Conservation (phyloP, 2,113 vertebrate species). For the Pelmatolapia mariae region DNA sequence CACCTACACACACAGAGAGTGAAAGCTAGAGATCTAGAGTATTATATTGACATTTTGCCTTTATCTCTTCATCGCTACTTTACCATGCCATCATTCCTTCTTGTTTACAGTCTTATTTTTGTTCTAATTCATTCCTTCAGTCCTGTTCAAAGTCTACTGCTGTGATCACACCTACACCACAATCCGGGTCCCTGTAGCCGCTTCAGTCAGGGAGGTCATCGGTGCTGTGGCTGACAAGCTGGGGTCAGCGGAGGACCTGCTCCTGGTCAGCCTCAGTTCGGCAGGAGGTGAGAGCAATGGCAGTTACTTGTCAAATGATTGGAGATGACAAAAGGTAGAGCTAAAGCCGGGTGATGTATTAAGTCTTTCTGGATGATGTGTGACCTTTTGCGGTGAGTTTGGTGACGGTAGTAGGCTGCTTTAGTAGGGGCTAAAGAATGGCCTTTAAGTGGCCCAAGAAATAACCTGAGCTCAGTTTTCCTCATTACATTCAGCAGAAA, state of each 20-base stretch:
- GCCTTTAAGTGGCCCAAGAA: neutral
- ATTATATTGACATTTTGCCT: neutral
- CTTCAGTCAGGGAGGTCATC: constrained; percentile 90
- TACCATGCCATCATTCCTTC: neutral
- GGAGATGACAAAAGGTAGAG: neutral
- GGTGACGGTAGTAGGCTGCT: neutral
- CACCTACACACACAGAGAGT: neutral
- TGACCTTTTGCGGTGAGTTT: neutral
- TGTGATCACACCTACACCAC: constrained; percentile 95
- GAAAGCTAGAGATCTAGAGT: neutral
- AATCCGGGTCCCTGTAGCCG: constrained; percentile 84
- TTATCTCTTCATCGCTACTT: neutral
- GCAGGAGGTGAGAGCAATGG: constrained; percentile 84
- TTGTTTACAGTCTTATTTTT: neutral
- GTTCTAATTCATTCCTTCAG: constrained; percentile 61
- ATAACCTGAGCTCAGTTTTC: neutral
- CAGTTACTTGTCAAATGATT: constrained; percentile 21
- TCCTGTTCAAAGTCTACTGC: constrained; percentile 97
- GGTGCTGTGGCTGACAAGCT: constrained; percentile 89
- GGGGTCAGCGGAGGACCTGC: constrained; percentile 87
- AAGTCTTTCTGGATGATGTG: neutral
- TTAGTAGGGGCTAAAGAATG: neutral
- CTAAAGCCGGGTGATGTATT: neutral
- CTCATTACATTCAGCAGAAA: neutral
- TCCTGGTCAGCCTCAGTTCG: constrained; percentile 90